Conservation (phyloP, 2,888 invertebrate species). For the Plusia festucae region DNA sequence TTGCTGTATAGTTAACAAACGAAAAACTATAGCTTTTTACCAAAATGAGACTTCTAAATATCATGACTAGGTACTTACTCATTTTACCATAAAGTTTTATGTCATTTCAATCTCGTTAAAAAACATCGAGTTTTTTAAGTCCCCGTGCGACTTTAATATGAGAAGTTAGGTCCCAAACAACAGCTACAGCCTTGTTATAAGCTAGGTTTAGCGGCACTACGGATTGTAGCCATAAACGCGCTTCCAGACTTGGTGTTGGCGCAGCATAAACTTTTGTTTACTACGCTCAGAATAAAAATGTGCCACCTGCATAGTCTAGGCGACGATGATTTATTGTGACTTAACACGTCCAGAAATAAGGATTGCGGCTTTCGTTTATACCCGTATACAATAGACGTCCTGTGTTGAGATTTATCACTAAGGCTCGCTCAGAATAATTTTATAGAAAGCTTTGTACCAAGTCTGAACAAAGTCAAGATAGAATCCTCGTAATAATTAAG, state of each 20-base stretch:
- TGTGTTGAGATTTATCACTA: conserved; percentile 2
- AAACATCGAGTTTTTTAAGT: neutral
- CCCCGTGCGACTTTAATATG: neutral
- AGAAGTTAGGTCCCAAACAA: neutral
- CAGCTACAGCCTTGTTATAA: neutral
- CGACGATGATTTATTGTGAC: conserved; percentile 35
- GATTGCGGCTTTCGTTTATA: conserved; percentile 1
- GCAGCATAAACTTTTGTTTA: conserved; percentile 30
- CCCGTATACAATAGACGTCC: neutral
- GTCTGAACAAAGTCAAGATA: too few species aligned
- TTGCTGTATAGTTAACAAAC: too few species aligned
- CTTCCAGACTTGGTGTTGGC: conserved; percentile 8
- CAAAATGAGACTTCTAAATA: neutral
- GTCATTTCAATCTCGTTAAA: neutral
- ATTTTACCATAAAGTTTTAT: neutral
- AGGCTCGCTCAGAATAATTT: neutral
- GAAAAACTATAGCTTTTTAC: too few species aligned
- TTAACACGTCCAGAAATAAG: conserved; percentile 27
- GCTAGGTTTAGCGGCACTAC: neutral
- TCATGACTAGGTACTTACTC: too few species aligned
- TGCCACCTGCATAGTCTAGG: conserved; percentile 19
- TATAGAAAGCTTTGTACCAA: neutral
- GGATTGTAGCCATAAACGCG: conserved; percentile 24
- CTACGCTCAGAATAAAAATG: conserved; percentile 16
- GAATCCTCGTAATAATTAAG: neutral